Evolutionary conservation across 2,113 vertebrate genomes (phyloP).

Genomic region (Struthio camelus): DNA sequence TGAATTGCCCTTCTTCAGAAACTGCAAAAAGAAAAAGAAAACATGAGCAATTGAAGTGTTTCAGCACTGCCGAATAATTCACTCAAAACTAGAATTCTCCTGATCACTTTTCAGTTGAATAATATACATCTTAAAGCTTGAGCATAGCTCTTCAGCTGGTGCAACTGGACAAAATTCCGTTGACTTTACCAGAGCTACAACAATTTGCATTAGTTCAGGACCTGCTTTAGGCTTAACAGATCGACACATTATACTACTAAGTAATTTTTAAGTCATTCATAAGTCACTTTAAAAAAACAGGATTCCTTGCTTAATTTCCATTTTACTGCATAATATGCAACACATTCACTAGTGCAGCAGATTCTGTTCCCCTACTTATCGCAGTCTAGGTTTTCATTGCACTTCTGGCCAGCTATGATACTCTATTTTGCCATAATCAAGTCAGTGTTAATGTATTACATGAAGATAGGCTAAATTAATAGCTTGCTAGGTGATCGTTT

Average conservation of each 20-base stretch:
- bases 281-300: neutral
- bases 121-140: neutral
- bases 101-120: neutral
- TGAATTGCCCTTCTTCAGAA: constrained; percentile 84
- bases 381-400: neutral
- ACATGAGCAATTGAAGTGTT: neutral
- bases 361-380: neutral
- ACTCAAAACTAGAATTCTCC: neutral
- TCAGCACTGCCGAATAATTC: neutral
- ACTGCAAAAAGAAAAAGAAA: constrained; percentile 75
- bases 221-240: neutral
- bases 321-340: neutral
- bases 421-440: neutral
- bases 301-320: neutral
- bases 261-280: neutral
- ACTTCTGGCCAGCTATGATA: neutral
- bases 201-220: neutral
- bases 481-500: neutral
- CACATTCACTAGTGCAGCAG: neutral
- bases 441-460: neutral
- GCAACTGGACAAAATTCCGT: neutral
- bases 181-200: neutral
- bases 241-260: neutral
- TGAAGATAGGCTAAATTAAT: neutral
- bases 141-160: neutral